Evolutionary conservation across 2,888 invertebrate species (phyloP).

Genomic region (Callinectes sapidus): DNA sequence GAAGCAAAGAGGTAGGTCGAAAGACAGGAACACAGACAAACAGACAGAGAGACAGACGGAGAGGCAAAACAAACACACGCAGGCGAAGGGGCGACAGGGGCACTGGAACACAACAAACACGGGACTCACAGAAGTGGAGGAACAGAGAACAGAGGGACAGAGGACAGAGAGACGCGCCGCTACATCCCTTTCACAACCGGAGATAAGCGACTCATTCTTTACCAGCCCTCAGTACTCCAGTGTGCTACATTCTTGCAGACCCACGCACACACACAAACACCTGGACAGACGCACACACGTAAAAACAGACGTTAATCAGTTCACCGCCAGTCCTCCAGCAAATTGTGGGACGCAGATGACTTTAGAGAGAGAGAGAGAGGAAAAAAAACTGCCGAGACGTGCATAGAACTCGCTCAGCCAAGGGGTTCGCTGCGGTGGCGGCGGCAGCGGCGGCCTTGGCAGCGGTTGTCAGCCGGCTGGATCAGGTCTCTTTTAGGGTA

Average conservation of each 20-base stretch:
- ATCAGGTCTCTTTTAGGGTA: not conserved
- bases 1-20: slow-evolving; percentile 38
- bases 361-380: no score
- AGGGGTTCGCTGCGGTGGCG: not conserved
- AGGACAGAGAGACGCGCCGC: not conserved
- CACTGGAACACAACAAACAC: not conserved
- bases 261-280: slow-evolving; percentile 15
- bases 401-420: slow-evolving; percentile 13
- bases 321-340: slow-evolving; percentile 4
- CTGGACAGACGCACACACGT: not conserved
- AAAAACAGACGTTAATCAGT: not conserved
- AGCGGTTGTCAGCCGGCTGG: not conserved
- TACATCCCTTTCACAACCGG: not conserved
- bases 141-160: not conserved
- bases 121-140: not conserved
- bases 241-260: not conserved
- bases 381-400: not conserved
- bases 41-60: not conserved
- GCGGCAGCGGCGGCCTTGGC: not conserved
- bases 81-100: not conserved
- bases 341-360: not conserved
- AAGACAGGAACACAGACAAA: slow-evolving; percentile 21
- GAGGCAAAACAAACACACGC: slow-evolving; percentile 8
- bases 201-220: not conserved
- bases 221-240: not conserved